Conservation (phyloP, 92 coral and sea anemone species). For the Palythoa grandiflora region DNA sequence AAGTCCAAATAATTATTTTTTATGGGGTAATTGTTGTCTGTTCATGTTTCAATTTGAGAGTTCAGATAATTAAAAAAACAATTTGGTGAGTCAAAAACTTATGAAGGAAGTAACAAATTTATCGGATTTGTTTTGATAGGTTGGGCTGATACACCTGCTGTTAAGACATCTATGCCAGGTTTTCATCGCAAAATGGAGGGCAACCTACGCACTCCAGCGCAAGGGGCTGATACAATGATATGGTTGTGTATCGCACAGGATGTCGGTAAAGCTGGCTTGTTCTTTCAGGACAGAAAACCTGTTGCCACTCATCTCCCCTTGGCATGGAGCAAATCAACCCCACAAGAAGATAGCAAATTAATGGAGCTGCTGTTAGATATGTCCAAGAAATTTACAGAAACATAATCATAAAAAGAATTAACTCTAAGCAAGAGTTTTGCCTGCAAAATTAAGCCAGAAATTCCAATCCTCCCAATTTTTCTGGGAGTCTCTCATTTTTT, state of each 20-base stretch:
- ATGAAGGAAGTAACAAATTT: no score
- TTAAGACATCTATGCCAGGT: slow-evolving; percentile 87
- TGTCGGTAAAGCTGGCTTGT: slow-evolving; percentile 77
- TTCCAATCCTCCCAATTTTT: no score
- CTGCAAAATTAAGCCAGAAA: neutral
- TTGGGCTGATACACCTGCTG: slow-evolving; percentile 99
- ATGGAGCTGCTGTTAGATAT: slow-evolving; percentile 72
- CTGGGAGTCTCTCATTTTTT: no score
- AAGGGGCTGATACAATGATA: slow-evolving; percentile 93
- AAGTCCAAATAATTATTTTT: no score
- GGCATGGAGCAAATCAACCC: slow-evolving; percentile 94
- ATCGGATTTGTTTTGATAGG: slow-evolving; percentile 51
- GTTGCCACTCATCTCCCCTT: slow-evolving; percentile 88
- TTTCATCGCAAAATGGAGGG: slow-evolving; percentile 87
- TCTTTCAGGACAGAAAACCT: slow-evolving; percentile 89
- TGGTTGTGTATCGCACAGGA: slow-evolving; percentile 88
- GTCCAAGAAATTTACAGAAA: slow-evolving; percentile 68
- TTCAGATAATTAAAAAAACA: no score
- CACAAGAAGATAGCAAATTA: slow-evolving; percentile 64
- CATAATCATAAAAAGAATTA: neutral
- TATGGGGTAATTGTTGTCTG: no score
- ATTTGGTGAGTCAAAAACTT: no score
- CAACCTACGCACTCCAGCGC: slow-evolving; percentile 79
- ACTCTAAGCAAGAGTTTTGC: neutral
- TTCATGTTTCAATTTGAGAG: no score